Evolutionary conservation across 2,888 invertebrate genomes (phyloP), one percentile per base, ranked within the genome.

Genomic region (Acrobasis suavella): DNA sequence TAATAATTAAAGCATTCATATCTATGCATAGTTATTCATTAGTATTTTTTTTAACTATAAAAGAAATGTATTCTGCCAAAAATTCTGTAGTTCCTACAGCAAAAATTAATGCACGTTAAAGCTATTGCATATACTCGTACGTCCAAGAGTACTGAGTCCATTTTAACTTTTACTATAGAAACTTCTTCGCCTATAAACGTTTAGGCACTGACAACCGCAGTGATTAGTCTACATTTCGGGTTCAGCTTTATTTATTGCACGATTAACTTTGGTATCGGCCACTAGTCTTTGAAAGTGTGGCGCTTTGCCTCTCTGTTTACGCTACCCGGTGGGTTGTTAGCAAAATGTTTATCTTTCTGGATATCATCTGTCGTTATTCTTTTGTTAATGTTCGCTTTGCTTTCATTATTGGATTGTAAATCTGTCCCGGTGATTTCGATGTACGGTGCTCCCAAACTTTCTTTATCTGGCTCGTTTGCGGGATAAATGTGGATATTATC

Each of bases 341-440:
- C 79, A 75, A 77, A 80, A 80, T 86, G 86, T 87, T 87, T 87
- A 86, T 76, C 80, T 80, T 72, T 83, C 85, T 85, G 85, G 82
- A 80, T 81, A 84, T 78, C 81, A 79, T 85, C 85, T 78, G 75
- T 82, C 81, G 78, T 77, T 70, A 71, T 77, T 76, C 75, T 76
- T 80, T 84, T 83, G 80, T 83, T 81, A 80, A 79, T 80, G 77
- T 76, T 78, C 77, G 67, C 72, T 76, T 75, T 70, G 71, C 74
- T 78, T 78, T 78, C 77, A 80, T 78, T 80, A 76, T 78, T 75
- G 75, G 73, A 78, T 76, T 80, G 80, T 85, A 84, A 85, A 84
- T 83, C 81, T 81, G 77, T 80, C 78, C 72, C 72, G 67, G 66
- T 67, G 68, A 70, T 73, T 76, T 50, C 54, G 55, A 54, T 62